Evolutionary conservation across 1,140 invertebrate species (phyloP), one percentile per base, ranked within the genome.

Genomic region (Papilio dardanus): DNA sequence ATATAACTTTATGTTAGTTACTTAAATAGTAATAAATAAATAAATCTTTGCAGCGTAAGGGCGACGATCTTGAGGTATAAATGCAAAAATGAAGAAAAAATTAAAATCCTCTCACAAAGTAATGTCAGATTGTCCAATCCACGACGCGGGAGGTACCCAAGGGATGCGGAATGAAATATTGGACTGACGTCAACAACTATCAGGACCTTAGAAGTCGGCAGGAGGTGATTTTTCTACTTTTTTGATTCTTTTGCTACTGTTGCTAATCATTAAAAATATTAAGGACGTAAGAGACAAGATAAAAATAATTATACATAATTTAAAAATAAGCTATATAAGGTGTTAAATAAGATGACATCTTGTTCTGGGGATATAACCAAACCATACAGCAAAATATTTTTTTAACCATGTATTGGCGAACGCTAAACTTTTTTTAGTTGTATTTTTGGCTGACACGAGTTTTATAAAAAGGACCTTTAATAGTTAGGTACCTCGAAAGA

Each of bases 181-280:
- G 86, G 86, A 88, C 90, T 93, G 93, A 93, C 93, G 92, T 93
- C 92, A 93, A 94, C 88, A 93, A 88, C 82, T 92, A 94, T 74
- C 84, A 93, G 92, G 91, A 86, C 74, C 74, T 76, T 89, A 94
- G 83, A 88, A 79, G 40, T 31, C 24, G 6, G 14, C 62, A 89
- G 75, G 86, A 91, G 82, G 69, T 83, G 31, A 33, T 19, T 76
- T 79, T 79, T 65, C 77, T 79, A 75, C 81, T 83, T 21, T 6
- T 86, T 81, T 75, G 82, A 81, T 85, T 87, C 77, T 33, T 77
- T 24, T 50, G 24, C 65, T 24, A n/a, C n/a, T n/a, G n/a, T n/a
- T n/a, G 4, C 16, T 37, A n/a, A 42, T 42, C 0, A 42, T 42
- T 42, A 42, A 42, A 42, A n/a, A 42, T 16, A 42, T n/a, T n/a